Base-by-base conservation (phyloP, 2,888 invertebrate species). In the Neoscelio sp. region DNA sequence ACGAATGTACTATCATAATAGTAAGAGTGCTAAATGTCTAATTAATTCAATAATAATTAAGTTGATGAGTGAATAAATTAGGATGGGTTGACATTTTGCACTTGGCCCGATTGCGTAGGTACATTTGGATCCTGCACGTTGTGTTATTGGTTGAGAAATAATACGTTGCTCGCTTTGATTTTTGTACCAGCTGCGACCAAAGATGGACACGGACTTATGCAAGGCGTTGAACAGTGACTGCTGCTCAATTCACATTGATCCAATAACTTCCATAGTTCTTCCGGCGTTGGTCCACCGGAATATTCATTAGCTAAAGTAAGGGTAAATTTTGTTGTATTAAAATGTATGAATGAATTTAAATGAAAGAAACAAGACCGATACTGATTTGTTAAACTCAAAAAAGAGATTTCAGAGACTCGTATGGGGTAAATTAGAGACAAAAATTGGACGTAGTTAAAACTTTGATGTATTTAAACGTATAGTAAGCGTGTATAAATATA, bases 211-310 rank as follows among this genome's bases (percentile, higher is more conserved):
- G 94, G 96, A 67, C 95, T 97, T 82, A 95, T 93, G 83, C 95
- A 96, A 78, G 97, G 97, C 0, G 95, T 95, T 2, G 95, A 95
- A 85, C 93, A 93, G 73, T 94, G 92, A 74, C 95, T 95, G 89
- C 95, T 95, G 87, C 95, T 96, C 80, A 99, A 93, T 91, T 99
- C 99, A 91, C 98, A 98, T 84, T 98, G 97, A 84, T 99, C 98
- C 82, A 99, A 92, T 80, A 99, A 92, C 20, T 96, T 94, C 84
- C 99, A 94, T 78, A 99, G 92, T 91, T 99, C 99, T 88, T 96
- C 95, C 0, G 98, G 95, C 0, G 95, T 95, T 23, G 99, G 99
- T n/a, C 99, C 98, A 79, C 98, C 98, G 81, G 95, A 95, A 1
- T 91, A 91, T 87, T 92, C 92, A 81, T 91, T 91, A 38, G 92